Base-by-base conservation (phyloP, 2,113 vertebrate genomes). In the Hypomesus transpacificus region DNA sequence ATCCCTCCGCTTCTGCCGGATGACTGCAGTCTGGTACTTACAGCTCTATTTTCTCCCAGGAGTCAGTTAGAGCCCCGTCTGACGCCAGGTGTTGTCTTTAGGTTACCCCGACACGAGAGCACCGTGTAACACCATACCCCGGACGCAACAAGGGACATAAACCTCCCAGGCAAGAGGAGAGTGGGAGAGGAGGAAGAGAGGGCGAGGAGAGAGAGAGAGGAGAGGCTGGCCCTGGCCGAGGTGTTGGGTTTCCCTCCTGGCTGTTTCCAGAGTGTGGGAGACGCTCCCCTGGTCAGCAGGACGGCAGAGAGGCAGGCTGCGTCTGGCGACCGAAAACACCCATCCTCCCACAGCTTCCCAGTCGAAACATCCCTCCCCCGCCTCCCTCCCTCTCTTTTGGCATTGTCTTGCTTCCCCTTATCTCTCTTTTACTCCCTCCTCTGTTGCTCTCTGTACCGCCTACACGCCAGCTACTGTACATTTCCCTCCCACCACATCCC, bases 171-270 rank as follows among this genome's bases (percentile, higher is more conserved):
- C 77, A 31, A 4, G 60, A 20, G 6, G 20, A 34, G 20, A 54
- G 39, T 2, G 53, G 28, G 18, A 17, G 68, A 21, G 3, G 34
- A 14, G 62, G 31, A 9, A 46, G 39, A 46, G 5, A 46, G 39
- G 39, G 39, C 13, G 39, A 46, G 39, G 39, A 46, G 39, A 1
- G 31, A 34, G 31, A 7, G 69, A 67, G 69, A 68, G 56, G 82
- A 77, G 87, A 85, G 68, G 85, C 83, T 78, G 78, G 77, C 79
- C 66, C 76, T 80, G 84, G 81, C 75, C 84, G 77, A 76, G 77
- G 86, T 85, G 84, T 89, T 89, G 89, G 75, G 84, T 91, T 90
- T 90, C 89, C 78, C 80, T 81, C 75, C 79, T 77, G 82, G 83
- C 87, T 83, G 81, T 86, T 89, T 85, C 81, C 83, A 16, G 79